A percentile compares a stretch with the other conserved stretches of the same genome.
Evolutionary conservation across 1,140 invertebrate genomes (phyloP).

Genomic region (Aricia agestis): DNA sequence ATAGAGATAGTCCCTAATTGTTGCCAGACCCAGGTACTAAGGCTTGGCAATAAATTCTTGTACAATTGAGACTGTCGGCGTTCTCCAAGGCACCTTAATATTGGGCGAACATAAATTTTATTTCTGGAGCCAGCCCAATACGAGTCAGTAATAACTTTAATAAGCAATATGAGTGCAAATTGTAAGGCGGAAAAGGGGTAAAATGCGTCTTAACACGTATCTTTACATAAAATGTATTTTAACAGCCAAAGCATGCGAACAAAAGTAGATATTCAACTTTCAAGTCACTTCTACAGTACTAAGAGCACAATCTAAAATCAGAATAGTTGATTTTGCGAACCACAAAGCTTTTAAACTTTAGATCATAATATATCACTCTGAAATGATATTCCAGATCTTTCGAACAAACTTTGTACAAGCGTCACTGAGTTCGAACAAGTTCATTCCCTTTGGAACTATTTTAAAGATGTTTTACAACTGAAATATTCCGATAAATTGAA

Average conservation of each 20-base stretch:
- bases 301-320: not conserved
- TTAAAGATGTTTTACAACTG: not conserved
- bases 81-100: conserved; percentile 1
- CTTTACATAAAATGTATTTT: too few relatives aligned
- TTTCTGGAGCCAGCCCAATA: conserved; percentile 2
- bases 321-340: not conserved
- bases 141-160: conserved; percentile 3
- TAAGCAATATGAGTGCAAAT: conserved; percentile 1
- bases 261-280: too few relatives aligned
- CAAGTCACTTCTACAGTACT: too few relatives aligned
- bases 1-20: not conserved
- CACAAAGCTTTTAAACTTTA: not conserved
- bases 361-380: not conserved
- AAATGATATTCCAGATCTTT: not conserved
- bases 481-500: not conserved
- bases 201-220: not conserved
- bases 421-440: not conserved
- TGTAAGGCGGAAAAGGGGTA: not conserved
- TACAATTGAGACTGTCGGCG: not conserved
- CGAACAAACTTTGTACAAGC: not conserved
- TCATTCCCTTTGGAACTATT: not conserved
- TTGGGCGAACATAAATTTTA: conserved; percentile 1
- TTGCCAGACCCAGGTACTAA: not conserved
- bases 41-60: conserved; percentile 2
- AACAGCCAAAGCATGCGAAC: too few relatives aligned